Percentiles rank a stretch among this genome's conserved stretches.
Evolutionary conservation across 2,797 vertebrate species (phyloP).

Genomic region (Brachymystax lenok): DNA sequence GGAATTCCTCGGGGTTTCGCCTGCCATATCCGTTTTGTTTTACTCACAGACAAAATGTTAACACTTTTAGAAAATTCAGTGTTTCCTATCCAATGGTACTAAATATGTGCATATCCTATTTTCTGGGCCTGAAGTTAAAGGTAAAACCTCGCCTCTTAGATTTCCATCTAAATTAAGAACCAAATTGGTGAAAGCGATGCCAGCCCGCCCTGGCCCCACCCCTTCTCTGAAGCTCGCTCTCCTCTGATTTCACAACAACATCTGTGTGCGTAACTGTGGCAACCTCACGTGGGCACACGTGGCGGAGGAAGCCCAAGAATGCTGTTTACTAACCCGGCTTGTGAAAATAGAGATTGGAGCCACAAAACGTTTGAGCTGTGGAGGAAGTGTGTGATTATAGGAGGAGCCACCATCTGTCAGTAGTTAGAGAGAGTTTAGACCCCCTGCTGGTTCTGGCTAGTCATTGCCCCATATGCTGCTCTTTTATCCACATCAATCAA

Average conservation of each 20-base stretch:
- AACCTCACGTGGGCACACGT: slow-evolving; percentile 44
- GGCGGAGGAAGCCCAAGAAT: slow-evolving; percentile 59
- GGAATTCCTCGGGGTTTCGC: no score
- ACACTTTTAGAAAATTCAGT: no score
- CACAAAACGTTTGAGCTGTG: slow-evolving; percentile 58
- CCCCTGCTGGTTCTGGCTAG: no score
- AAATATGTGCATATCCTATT: no score
- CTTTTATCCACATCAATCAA: background rate
- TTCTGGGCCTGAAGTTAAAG: no score
- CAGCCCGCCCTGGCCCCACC: slow-evolving; percentile 13
- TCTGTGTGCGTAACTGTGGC: slow-evolving; percentile 44
- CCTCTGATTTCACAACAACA: slow-evolving; percentile 60
- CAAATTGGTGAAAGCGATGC: slow-evolving; percentile 53
- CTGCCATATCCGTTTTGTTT: no score
- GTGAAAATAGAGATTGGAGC: slow-evolving; percentile 59
- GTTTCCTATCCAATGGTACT: no score
- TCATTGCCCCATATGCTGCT: background rate
- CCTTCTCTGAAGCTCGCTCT: slow-evolving; percentile 26
- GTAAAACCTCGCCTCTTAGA: slow-evolving; percentile 69
- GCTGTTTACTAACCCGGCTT: slow-evolving; percentile 65
- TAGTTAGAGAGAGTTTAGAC: background rate
- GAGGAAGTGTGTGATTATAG: slow-evolving; percentile 71
- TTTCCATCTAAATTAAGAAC: slow-evolving; percentile 61
- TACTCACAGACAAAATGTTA: no score
- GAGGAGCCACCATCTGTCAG: slow-evolving; percentile 66